Evolutionary conservation across 2,113 vertebrate species (phyloP).

Genomic region (Hucho hucho): DNA sequence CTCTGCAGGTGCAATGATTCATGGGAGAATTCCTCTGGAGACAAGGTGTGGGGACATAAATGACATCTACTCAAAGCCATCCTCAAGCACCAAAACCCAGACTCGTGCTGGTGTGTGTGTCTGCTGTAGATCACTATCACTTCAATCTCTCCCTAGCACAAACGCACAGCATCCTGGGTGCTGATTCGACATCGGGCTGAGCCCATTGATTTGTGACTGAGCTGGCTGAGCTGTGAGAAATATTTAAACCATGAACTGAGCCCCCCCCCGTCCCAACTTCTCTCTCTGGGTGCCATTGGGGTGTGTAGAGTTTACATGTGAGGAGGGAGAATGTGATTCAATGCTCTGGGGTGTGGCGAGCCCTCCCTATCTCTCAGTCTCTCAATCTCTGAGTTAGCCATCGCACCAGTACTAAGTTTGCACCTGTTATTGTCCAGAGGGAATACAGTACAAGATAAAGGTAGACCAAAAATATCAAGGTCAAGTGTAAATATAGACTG

Average conservation of each 20-base stretch:
- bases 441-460: no score
- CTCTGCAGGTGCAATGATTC: constrained; percentile 68
- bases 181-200: constrained; percentile 17
- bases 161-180: constrained; percentile 29
- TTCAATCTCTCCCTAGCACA: constrained; percentile 41
- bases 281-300: background rate
- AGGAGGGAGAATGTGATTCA: no score
- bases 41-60: constrained; percentile 60
- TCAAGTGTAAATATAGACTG: no score
- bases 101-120: constrained; percentile 45
- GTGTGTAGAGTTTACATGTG: background rate
- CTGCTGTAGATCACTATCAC: constrained; percentile 43
- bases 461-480: background rate
- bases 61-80: constrained; percentile 58
- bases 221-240: constrained; percentile 38
- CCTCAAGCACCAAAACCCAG: constrained; percentile 32
- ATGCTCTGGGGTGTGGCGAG: no score
- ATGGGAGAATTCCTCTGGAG: constrained; percentile 63
- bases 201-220: constrained; percentile 46
- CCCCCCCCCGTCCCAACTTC: background rate
- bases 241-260: constrained; percentile 36
- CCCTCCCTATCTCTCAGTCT: constrained; percentile 9
- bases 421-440: background rate
- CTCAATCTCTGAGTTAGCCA: no score
- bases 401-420: no score